Base-by-base conservation (phyloP, 2,113 vertebrate genomes). In the Scolopax mira region DNA sequence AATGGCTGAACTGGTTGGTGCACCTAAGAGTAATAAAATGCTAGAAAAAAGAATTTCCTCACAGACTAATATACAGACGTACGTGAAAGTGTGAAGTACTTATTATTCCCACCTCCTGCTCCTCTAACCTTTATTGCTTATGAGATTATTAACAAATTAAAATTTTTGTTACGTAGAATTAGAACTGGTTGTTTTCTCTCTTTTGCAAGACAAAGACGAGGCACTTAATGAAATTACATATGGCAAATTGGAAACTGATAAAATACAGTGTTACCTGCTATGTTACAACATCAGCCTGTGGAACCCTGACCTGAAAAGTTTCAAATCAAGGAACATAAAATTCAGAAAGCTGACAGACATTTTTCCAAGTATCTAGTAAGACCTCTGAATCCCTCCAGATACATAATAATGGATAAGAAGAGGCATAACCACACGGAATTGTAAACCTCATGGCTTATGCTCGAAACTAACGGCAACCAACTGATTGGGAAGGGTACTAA, bases 191-290 rank as follows among this genome's bases (percentile, higher is more conserved):
- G 52, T 75, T 72, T 94, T 69, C 25, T 78, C 37, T 92, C 30
- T 79, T 89, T 46, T 44, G 31, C 58, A 64, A 80, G 48, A 44
- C 2, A 42, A 80, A 67, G 80, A 74, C 48, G 90, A 80, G 58
- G 54, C 35, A 55, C 15, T 51, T 84, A 72, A 78, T 57, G 10
- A 75, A 79, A 87, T 70, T 19, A 10, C 8, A 71, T 16, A 21
- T 58, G 44, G 46, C 23, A 90, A 90, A 87, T 72, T 80, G 52
- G 82, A 93, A 93, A 75, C 61, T 75, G 54, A 72, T 72, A 92
- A 87, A 88, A 85, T 89, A 69, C 74, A 88, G 0, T 65, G 66
- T 84, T 83, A 83, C 90, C 35, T 93, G 12, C 46, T 77, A 74
- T 0, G 3, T 74, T 84, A 80, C 39, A 37, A 48, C 0, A 0